These are phyloP conservation scores for Rhadina sibilatrix DNA, from an alignment of 2,113 vertebrate genomes.

Conservation along the genomic window DNA sequence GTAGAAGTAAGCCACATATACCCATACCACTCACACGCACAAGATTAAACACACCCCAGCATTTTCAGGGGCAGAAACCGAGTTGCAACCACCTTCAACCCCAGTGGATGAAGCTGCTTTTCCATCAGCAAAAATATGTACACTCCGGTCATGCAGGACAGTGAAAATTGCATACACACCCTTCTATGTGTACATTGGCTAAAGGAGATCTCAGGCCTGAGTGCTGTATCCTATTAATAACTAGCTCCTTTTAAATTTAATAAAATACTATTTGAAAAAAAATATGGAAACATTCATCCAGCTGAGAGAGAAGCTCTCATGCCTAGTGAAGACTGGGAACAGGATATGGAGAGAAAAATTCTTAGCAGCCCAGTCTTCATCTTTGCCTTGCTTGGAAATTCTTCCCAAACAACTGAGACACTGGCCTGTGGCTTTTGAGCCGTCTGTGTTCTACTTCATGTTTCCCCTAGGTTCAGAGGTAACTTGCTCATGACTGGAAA, in stretches of 20 bases:
- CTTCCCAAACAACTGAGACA: not conserved
- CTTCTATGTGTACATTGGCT: not conserved
- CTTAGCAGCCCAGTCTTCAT: not conserved
- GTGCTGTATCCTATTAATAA: not conserved
- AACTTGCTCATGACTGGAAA: not conserved
- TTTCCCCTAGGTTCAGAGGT: not conserved
- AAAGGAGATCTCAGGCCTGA: not conserved
- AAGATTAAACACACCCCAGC: not conserved
- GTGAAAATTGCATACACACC: not conserved
- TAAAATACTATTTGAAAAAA: not conserved
- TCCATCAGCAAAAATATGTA: not conserved
- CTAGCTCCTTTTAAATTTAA: not conserved
- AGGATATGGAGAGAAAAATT: not conserved
- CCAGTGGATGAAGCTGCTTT: not conserved
- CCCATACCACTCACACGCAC: not conserved
- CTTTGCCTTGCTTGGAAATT: not conserved
- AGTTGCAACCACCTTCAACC: not conserved
- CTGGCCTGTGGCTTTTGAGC: not conserved
- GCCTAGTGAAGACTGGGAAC: not conserved
- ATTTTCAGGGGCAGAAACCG: not conserved
- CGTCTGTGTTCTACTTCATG: not conserved
- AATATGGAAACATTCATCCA: not conserved
- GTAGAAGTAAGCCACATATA: not conserved
- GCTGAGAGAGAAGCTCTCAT: not conserved
- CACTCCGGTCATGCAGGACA: not conserved